Percentiles rank a stretch among this genome's conserved stretches.
Conservation (phyloP, 2,888 invertebrate species). For the Lasioglossum vierecki region DNA sequence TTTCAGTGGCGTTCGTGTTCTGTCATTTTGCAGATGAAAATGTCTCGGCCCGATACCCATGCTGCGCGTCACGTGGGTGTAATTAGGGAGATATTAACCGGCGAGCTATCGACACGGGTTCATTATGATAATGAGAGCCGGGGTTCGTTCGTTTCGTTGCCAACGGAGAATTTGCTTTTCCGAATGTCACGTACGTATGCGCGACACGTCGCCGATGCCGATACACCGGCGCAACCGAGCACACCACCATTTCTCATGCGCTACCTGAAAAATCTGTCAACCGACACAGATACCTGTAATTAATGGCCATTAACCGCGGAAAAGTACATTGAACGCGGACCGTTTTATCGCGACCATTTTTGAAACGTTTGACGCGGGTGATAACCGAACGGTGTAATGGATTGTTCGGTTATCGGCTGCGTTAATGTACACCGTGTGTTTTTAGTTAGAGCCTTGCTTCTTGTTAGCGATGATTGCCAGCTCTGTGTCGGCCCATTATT, state of each 20-base stretch:
- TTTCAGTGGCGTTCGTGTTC: conserved; percentile 54
- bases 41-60: conserved; percentile 45
- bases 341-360: conserved; percentile 14
- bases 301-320: conserved; percentile 37
- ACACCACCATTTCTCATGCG: conserved; percentile 33
- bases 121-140: conserved; percentile 53
- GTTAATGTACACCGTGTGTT: not conserved
- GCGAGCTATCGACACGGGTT: conserved; percentile 33
- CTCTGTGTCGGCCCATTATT: not conserved
- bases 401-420: conserved; percentile 2
- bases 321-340: conserved; percentile 3
- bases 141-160: conserved; percentile 10
- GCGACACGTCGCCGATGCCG: conserved; percentile 23
- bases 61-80: conserved; percentile 42
- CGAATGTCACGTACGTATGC: not conserved
- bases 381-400: not conserved
- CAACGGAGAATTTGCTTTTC: conserved; percentile 2
- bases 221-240: conserved; percentile 19
- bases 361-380: conserved; percentile 15
- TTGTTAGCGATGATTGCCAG: not conserved
- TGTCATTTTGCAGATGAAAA: conserved; percentile 64
- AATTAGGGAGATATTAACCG: conserved; percentile 53
- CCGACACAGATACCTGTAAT: conserved; percentile 27
- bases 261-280: conserved; percentile 15
- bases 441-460: not conserved